These are phyloP conservation scores for Paedocypris micromegethes DNA, from an alignment of 2,797 vertebrate genomes.

Conservation along the genomic window DNA sequence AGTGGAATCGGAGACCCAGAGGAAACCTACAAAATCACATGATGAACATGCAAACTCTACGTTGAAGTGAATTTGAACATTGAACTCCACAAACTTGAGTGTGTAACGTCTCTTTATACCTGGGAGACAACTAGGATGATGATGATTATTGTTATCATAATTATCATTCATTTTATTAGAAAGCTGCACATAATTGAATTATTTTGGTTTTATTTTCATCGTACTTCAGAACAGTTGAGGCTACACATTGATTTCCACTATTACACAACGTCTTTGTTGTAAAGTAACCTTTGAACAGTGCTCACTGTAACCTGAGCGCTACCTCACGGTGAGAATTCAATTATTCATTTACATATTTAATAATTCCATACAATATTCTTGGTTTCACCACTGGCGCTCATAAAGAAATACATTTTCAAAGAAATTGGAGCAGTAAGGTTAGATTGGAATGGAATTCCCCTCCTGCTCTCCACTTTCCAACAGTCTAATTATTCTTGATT, in stretches of 20 bases:
- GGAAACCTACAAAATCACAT: too few species aligned
- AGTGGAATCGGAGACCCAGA: too few species aligned
- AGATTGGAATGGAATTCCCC: slow-evolving; percentile 47
- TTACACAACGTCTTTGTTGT: slow-evolving; percentile 67
- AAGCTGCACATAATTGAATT: too few species aligned
- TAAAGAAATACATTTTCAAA: slow-evolving; percentile 52
- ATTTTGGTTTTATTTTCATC: slow-evolving; percentile 58
- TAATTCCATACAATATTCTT: slow-evolving; percentile 65
- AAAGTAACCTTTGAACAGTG: slow-evolving; percentile 67
- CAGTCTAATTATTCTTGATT: slow-evolving; percentile 80
- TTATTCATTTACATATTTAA: slow-evolving; percentile 5
- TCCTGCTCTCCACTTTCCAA: slow-evolving; percentile 69
- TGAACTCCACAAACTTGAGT: too few species aligned
- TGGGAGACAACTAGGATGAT: too few species aligned
- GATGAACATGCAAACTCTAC: too few species aligned
- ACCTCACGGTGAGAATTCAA: slow-evolving; percentile 64
- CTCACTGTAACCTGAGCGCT: slow-evolving; percentile 69
- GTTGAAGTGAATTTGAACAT: too few species aligned
- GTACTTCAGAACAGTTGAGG: slow-evolving; percentile 67
- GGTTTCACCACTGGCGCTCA: slow-evolving; percentile 56
- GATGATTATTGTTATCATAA: too few species aligned
- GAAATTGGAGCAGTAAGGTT: slow-evolving; percentile 49
- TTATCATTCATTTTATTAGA: too few species aligned
- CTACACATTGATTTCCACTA: slow-evolving; percentile 68
- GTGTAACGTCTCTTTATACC: too few species aligned